Base-by-base conservation (phyloP, 2,888 invertebrate species). In the Tachystola acroxantha region DNA sequence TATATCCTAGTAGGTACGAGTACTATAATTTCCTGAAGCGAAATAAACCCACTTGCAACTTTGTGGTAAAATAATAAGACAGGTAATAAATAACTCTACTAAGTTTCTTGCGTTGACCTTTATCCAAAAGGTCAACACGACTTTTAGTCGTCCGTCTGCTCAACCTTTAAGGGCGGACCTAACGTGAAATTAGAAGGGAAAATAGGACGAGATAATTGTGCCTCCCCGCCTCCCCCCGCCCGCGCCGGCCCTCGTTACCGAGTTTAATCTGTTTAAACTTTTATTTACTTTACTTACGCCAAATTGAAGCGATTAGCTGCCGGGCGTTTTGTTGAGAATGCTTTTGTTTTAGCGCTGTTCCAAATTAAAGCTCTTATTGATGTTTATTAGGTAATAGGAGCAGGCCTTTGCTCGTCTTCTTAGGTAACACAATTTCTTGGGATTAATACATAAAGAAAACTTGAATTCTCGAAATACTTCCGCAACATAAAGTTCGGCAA, bases 181-280 rank as follows among this genome's bases (percentile, higher is more conserved):
- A 69, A 72, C 74, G 69, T 72, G 64, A 77, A 84, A 80, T 82
- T 81, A 79, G 72, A 77, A 76, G 76, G 71, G 76, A 78, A 75
- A 82, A 80, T 79, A 79, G 80, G 79, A 80, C 78, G 71, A 81
- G 79, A 82, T 82, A 82, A 84, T 84, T 81, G 79, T 64, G 46
- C 63, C 58, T 51, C 60, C 56, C 53, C 59, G 40, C 48, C 43
- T 53, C 50, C 55, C 47, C 50, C 43, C 48, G 48, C 45, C 44
- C 38, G 47, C 48, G 41, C 56, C 46, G 51, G 56, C 65, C 65
- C 73, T 73, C 76, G 68, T 82, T 79, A 74, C 73, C 47, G 56
- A 71, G 73, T 78, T 82, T 81, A 81, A 82, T 84, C 81, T 77
- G 73, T 79, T 76, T 79, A 77, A 79, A 84, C 77, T 85, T 84